Conservation (phyloP, 2,113 vertebrate genomes). For the Hippolais icterina region DNA sequence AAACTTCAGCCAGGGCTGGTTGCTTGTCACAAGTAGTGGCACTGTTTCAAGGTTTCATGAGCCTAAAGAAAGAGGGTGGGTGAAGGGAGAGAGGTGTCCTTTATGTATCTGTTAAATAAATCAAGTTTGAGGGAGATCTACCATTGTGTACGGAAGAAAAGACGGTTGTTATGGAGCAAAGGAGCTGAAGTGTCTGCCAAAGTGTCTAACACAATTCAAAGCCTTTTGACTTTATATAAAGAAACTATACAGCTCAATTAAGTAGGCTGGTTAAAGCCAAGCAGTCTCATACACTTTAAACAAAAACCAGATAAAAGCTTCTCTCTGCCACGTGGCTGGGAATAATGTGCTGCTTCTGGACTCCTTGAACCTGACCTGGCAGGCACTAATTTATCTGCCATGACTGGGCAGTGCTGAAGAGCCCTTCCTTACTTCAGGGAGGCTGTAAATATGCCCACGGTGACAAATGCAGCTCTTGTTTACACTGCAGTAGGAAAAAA, state of each 20-base stretch:
- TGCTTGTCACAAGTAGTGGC: neutral
- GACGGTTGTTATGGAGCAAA: neutral
- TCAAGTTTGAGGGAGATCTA: neutral
- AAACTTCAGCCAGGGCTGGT: neutral
- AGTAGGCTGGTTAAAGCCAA: neutral
- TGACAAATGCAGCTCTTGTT: neutral
- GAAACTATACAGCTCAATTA: neutral
- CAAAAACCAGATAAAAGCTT: slow-evolving; percentile 15
- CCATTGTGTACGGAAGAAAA: slow-evolving; percentile 40
- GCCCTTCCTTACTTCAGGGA: neutral
- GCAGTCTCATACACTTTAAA: neutral
- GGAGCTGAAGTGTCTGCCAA: neutral
- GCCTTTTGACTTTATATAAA: slow-evolving; percentile 23
- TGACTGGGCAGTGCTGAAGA: neutral
- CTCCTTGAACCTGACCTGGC: slow-evolving; percentile 1
- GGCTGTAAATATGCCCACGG: neutral
- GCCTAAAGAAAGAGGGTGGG: neutral
- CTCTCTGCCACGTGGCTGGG: neutral
- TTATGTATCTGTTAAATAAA: slow-evolving; percentile 16
- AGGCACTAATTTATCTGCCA: neutral
- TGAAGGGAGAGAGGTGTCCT: neutral
- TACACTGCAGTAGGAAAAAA: neutral
- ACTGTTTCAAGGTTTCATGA: neutral
- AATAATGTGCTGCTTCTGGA: neutral
- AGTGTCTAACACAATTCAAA: neutral